Evolutionary conservation across 2,113 vertebrate species (phyloP), one percentile per base, ranked within the genome.

Genomic region (Silurus glanis): DNA sequence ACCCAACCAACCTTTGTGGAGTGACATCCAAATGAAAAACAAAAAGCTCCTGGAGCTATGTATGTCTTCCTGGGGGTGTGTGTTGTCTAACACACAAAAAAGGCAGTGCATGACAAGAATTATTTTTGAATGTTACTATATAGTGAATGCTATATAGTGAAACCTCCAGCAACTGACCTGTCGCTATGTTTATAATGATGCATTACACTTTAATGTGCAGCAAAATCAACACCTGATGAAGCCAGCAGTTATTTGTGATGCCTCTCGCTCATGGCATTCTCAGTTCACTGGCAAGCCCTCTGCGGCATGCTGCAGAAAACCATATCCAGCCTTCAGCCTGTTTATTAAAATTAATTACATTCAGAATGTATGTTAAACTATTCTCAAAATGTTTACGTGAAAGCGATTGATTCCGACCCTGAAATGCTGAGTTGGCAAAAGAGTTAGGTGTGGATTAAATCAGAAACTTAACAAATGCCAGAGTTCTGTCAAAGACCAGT

Each of bases 341-440:
- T 82, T 87, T 80, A 62, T 82, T 85, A 75, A 72, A 62, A 87
- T 51, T 53, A 79, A 85, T 64, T 87, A 49, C 85, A 87, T 85
- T 82, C 59, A 28, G 61, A 55, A 45, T 80, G 62, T 75, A 81
- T 62, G 47, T 78, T 78, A 85, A 85, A 66, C 49, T 47, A 10
- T 85, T 89, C 37, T 86, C 45, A 37, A 45, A 85, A 62, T 80
- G 62, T 80, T 86, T 82, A 53, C 8, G 23, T 37, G 47, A 84
- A 85, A 84, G 37, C 16, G 12, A 80, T 71, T 81, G 67, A 86
- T 84, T 62, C 64, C 59, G 53, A 23, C 79, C 47, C 76, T 74
- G 37, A 23, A 71, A 59, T 85, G 78, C 74, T 86, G 80, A 88
- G 76, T 83, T 72, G 69, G 80, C 66, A 80, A 56, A 80, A 74